A percentile compares a stretch with the other conserved stretches of the same genome.
Evolutionary conservation across 2,888 invertebrate genomes (phyloP).

Genomic region (Acleris holmiana): DNA sequence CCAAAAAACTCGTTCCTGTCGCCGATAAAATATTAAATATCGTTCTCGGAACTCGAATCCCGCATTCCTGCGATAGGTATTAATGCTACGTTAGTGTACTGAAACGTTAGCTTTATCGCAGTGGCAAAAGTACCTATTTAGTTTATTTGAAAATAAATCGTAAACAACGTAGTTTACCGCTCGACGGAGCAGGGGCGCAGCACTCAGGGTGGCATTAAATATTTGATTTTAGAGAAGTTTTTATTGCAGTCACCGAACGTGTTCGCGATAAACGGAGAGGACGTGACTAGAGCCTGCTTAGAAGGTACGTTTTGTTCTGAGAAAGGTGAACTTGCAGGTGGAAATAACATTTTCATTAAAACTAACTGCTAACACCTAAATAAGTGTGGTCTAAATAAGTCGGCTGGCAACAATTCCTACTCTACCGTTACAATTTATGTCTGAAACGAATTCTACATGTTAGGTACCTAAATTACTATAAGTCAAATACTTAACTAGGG

Average conservation of each 20-base stretch:
- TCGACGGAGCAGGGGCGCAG: slow-evolving; percentile 54
- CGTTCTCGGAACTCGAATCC: slow-evolving; percentile 5
- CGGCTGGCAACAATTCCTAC: background rate
- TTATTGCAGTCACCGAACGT: slow-evolving; percentile 79
- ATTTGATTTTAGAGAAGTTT: slow-evolving; percentile 84
- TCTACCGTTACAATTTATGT: too few relatives aligned
- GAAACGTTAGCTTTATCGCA: slow-evolving; percentile 30
- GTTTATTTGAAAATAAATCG: slow-evolving; percentile 60
- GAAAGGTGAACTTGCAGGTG: slow-evolving; percentile 38
- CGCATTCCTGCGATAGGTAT: background rate
- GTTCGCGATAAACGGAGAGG: slow-evolving; percentile 75
- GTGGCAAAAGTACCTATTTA: slow-evolving; percentile 43
- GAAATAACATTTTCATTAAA: slow-evolving; percentile 16
- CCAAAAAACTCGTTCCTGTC: slow-evolving; percentile 9
- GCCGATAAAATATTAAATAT: slow-evolving; percentile 24
- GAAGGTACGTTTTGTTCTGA: slow-evolving; percentile 48
- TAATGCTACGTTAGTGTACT: background rate
- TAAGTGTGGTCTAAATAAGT: too few relatives aligned
- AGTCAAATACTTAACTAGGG: too few relatives aligned
- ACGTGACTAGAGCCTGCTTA: slow-evolving; percentile 78
- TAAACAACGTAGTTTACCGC: slow-evolving; percentile 64
- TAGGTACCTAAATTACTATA: too few relatives aligned
- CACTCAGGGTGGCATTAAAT: slow-evolving; percentile 77
- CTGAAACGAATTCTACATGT: too few relatives aligned
- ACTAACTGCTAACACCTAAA: background rate